Conservation (phyloP, 2,797 vertebrate species). For the Sebastes steindachneri region DNA sequence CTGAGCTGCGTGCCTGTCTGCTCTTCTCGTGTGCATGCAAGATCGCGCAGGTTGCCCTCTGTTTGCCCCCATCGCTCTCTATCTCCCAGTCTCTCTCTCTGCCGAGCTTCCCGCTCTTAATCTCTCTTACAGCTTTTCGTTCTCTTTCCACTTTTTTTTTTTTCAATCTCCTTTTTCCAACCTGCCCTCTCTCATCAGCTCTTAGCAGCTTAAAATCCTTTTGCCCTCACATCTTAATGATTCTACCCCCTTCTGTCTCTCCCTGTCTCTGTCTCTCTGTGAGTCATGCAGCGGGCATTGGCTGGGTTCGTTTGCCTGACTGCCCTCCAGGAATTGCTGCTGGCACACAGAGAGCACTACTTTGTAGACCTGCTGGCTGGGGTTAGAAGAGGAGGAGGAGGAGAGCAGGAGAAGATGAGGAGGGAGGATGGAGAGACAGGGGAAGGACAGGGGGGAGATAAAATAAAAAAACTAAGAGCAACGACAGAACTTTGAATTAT, state of each 20-base stretch:
- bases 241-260: conserved; percentile 14
- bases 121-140: conserved; percentile 51
- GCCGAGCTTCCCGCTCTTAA: conserved; percentile 26
- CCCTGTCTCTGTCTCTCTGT: conserved; percentile 35
- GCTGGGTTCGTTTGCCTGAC: conserved; percentile 77
- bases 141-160: conserved; percentile 15
- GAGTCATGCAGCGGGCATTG: conserved; percentile 67
- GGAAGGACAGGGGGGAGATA: neutral
- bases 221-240: conserved; percentile 56
- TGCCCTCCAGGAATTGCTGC: conserved; percentile 82
- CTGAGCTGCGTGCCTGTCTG: conserved; percentile 72
- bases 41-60: conserved; percentile 71
- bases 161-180: conserved; percentile 36
- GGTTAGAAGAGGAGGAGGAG: conserved; percentile 38
- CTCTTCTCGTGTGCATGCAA: conserved; percentile 70
- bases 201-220: conserved; percentile 51
- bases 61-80: conserved; percentile 64
- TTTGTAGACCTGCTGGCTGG: conserved; percentile 68
- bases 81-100: conserved; percentile 9
- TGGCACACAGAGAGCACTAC: conserved; percentile 67
- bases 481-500: conserved; percentile 61
- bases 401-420: conserved; percentile 13
- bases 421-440: conserved; percentile 1
- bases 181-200: conserved; percentile 54
- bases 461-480: conserved; percentile 23